Evolutionary conservation across 2,888 invertebrate species (phyloP), one percentile per base, ranked within the genome.

Genomic region (Lordiphosa fenestrarum): DNA sequence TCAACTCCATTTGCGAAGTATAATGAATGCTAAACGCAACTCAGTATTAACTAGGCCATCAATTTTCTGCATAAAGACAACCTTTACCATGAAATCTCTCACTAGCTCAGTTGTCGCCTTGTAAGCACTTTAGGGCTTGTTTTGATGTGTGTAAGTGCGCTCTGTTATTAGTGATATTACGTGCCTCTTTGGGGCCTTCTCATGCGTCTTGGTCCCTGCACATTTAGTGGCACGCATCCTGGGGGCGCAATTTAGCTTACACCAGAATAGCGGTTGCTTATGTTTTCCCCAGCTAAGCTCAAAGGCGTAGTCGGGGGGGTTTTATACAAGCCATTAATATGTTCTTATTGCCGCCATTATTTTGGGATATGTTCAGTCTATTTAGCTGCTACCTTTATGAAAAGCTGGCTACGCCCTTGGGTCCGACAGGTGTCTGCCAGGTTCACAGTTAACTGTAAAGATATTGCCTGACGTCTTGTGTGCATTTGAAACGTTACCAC

Each of bases 161-260:
- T 12, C 15, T 19, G 53, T 69, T 57, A 55, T 63, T 68, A 63
- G 64, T 50, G 33, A 42, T 41, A 54, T 67, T 61, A 61, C 48
- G 44, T 67, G 67, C 41, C 53, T 54, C 57, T 54, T 58, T 60
- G 52, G 46, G 57, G 15, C 59, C 40, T 39, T 53, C 36, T 48
- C 36, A 38, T 25, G 44, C 33, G 33, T 36, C 44, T 61, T 37
- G 23, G 41, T 59, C 37, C 21, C 42, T 40, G 46, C 35, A 49
- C 58, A 39, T 55, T 47, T 53, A 41, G 37, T 51, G 38, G 4
- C 58, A 50, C 37, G 48, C 49, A 66, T 33, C 13, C 21, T 30
- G 59, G 53, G 81, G 76, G 85, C 55, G 59, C 65, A 63, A 65
- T 84, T 83, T 69, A 51, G 48, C 33, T 36, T 47, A 55, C 9